phyloP scores from a whole-genome alignment of 2,113 vertebrate species.

The Cyphomyrus discorhynchus region DNA sequence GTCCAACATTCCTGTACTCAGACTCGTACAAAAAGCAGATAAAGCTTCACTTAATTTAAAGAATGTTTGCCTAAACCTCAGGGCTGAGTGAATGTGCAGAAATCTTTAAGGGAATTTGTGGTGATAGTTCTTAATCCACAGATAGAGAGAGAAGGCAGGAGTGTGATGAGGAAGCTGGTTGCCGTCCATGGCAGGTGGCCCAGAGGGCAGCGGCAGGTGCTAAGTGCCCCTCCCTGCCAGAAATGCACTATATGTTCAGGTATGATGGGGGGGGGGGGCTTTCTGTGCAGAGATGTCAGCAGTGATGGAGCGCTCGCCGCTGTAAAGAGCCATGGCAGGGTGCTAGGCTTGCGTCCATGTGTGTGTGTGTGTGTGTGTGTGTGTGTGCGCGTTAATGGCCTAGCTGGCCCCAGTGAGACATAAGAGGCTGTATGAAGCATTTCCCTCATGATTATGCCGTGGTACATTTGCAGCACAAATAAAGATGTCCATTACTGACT shows the following conservation, averaged over 20 bases:
- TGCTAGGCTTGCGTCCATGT: not conserved
- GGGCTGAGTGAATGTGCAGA: not conserved
- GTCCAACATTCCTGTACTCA: not conserved
- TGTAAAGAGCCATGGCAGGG: not conserved
- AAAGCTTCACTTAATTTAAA: not conserved
- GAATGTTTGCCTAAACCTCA: not conserved
- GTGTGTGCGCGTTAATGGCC: not conserved
- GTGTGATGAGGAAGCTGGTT: not conserved
- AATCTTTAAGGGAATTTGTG: no score
- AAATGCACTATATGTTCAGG: not conserved
- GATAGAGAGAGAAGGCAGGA: not conserved
- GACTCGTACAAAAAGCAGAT: not conserved
- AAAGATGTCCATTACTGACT: constrained; percentile 17
- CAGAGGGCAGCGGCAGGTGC: not conserved
- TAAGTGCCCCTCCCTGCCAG: not conserved
- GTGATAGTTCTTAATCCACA: no score
- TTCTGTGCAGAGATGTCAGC: not conserved
- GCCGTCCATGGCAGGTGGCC: not conserved
- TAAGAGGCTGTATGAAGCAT: not conserved
- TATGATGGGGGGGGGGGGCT: not conserved
- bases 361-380: not conserved
- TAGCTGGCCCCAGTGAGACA: not conserved
- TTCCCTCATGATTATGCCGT: not conserved
- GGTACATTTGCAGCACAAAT: constrained; percentile 6
- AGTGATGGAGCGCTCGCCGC: not conserved